Conservation (phyloP, 1,140 invertebrate genomes). For the Cydia fagiglandana region DNA sequence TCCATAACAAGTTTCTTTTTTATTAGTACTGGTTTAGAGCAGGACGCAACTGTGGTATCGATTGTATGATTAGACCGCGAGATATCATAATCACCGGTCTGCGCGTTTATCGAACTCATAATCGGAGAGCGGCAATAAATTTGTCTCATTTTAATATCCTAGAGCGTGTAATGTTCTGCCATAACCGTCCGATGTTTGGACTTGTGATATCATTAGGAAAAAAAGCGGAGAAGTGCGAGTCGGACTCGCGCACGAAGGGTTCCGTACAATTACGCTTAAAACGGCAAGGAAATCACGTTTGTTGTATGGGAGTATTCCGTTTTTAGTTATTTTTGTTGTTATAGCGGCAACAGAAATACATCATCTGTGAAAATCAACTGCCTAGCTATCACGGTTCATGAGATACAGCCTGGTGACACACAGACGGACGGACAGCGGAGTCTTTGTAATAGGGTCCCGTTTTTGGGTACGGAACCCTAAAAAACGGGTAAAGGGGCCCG, state of each 20-base stretch:
- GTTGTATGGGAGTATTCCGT: too few species aligned
- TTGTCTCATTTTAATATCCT: conserved; percentile 77
- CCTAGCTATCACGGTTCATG: too few species aligned
- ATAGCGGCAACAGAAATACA: too few species aligned
- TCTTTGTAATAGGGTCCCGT: too few species aligned
- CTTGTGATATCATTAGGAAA: conserved; percentile 56
- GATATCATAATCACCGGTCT: conserved; percentile 79
- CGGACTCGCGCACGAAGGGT: background rate
- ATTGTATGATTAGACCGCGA: conserved; percentile 72
- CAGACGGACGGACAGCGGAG: too few species aligned
- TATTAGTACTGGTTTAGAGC: conserved; percentile 75
- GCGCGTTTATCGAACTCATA: conserved; percentile 74
- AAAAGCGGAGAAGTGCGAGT: background rate
- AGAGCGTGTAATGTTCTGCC: conserved; percentile 68
- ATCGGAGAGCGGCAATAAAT: conserved; percentile 76
- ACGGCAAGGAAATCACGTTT: too few species aligned
- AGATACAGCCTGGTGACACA: too few species aligned
- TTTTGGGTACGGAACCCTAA: too few species aligned
- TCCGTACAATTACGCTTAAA: too few species aligned
- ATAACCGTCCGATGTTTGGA: conserved; percentile 61
- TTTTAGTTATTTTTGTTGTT: too few species aligned
- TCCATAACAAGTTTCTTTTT: conserved; percentile 74
- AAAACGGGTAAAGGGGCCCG: conserved; percentile 43
- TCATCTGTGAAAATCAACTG: too few species aligned
- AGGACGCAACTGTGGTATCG: conserved; percentile 69